Base-by-base conservation (phyloP, 2,888 invertebrate species). In the Nycteola revayana region DNA sequence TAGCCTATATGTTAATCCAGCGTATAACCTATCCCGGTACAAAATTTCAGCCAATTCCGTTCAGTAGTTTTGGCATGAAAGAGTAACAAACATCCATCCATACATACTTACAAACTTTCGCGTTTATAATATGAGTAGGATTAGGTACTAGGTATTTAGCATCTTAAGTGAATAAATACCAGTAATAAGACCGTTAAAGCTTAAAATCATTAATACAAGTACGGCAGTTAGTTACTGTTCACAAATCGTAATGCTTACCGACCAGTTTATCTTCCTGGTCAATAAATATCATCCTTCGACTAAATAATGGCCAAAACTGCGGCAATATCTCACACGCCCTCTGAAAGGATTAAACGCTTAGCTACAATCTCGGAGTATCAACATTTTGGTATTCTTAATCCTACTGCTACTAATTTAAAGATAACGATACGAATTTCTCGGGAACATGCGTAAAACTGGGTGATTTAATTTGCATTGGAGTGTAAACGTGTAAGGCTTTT, bases 231-330 rank as follows among this genome's bases (percentile, higher is more conserved):
- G 64, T 66, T 52, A 43, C 42, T 47, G 57, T 62, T 63, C 14
- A 5, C 14, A 14, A 5, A 14, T 14, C 14, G 2, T 14, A 14
- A 14, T 14, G 14, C 14, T 14, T 14, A 14, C 14, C 14, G 5
- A 14, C 14, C 14, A 36, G 18, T 39, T 44, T 64, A 65, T 53
- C 49, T 47, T 60, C 68, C 66, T 68, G 64, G 69, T 66, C 67
- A 72, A 75, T 77, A 77, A 76, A 78, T 77, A 72, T 64, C 60
- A 58, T 66, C 66, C 67, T 68, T 64, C 54, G 51, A 62, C 63
- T 64, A 73, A 71, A 66, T 42, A 48, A 41, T 26, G 33, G 5
- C 21, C 48, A 40, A 52, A 54, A 59, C 60, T 49, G 60, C 54
- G 33, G 57, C 58, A 52, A 55, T 65, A 61, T 65, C 62, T 72